Base-by-base conservation (phyloP, 1,140 invertebrate genomes). In the Stenopsyche tienmushanensis region DNA sequence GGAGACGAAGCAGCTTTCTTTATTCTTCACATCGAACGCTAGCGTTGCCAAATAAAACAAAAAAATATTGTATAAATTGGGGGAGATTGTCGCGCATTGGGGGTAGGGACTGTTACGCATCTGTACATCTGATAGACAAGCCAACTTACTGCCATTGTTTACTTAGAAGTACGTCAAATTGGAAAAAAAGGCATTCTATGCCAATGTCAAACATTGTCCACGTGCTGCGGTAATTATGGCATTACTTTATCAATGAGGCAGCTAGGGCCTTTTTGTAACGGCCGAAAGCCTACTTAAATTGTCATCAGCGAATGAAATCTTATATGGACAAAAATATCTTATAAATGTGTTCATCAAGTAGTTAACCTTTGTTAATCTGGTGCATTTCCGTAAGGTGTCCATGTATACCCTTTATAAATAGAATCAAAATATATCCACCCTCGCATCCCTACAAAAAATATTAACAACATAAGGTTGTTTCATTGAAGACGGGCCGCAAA, bases 341-440 rank as follows among this genome's bases (percentile, higher is more conserved):
- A n/a, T n/a, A n/a, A n/a, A n/a, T n/a, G n/a, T n/a, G n/a, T n/a
- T n/a, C n/a, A n/a, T n/a, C n/a, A n/a, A n/a, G n/a, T n/a, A n/a
- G n/a, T n/a, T n/a, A n/a, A n/a, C n/a, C n/a, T n/a, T n/a, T n/a
- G n/a, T n/a, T n/a, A n/a, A n/a, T n/a, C n/a, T n/a, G n/a, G n/a
- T n/a, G n/a, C n/a, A n/a, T n/a, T n/a, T n/a, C n/a, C n/a, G 64
- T 66, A 70, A 70, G 68, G 68, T 70, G 68, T 70, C 64, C n/a
- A n/a, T 47, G 41, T 58, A 26, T 59, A 59, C 64, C 68, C 64
- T 70, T 66, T 66, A 49, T 20, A 55, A 65, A 63, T 45, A 52
- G 60, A 50, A 21, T 57, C 47, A 15, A 44, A 24, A 47, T 23
- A 17, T 25, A 57, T 21, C 7, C 41, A 26, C 20, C 34, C 5